A percentile compares a stretch with the other conserved stretches of the same genome.
phyloP scores from a whole-genome alignment of 2,113 vertebrate genomes.

The Charina bottae region DNA sequence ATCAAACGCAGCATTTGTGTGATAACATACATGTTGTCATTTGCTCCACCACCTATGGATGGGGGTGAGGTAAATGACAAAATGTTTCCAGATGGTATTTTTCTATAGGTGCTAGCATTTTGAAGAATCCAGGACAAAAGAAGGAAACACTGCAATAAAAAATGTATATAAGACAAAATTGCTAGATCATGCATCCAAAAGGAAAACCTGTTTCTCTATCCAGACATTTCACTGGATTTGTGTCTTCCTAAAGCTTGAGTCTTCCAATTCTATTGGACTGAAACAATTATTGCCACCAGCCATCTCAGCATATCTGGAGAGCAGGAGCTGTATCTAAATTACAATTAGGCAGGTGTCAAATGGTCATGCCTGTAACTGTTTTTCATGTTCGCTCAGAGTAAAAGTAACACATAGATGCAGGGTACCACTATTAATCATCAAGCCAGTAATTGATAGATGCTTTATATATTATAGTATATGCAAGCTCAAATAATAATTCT shows the following conservation, averaged over 20 bases:
- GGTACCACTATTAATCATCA: not conserved
- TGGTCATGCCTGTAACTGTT: conserved; percentile 8
- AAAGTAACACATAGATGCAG: conserved; percentile 37
- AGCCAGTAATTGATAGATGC: conserved; percentile 33
- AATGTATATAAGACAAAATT: not conserved
- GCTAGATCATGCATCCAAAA: not conserved
- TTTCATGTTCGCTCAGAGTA: conserved; percentile 31
- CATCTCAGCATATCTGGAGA: not conserved
- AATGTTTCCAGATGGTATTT: not conserved
- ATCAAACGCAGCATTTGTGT: not conserved
- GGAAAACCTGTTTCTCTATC: not conserved
- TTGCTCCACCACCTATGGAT: not conserved
- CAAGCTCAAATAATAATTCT: conserved; percentile 42
- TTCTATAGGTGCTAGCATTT: not conserved
- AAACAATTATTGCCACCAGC: not conserved
- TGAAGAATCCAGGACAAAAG: not conserved
- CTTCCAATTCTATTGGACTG: not conserved
- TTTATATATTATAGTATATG: conserved; percentile 47
- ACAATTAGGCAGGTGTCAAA: not conserved
- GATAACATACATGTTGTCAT: not conserved
- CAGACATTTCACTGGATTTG: not conserved
- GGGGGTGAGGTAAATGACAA: too few relatives aligned
- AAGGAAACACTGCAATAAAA: not conserved
- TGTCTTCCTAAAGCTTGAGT: not conserved
- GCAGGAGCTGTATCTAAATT: not conserved